Base-by-base conservation (phyloP, 2,888 invertebrate species). In the Dusona sp. region DNA sequence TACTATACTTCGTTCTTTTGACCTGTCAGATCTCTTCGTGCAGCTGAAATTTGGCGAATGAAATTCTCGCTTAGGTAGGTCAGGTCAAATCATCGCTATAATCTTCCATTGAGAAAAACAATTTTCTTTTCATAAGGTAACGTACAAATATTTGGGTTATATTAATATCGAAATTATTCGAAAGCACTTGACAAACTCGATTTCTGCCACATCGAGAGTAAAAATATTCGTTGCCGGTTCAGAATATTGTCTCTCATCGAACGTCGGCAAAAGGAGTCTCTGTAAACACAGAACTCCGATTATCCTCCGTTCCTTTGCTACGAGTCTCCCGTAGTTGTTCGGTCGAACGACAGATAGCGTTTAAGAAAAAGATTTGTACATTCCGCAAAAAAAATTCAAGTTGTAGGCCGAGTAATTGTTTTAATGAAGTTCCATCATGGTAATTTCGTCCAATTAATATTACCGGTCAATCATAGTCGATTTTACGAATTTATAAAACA, bases 1-100 rank as follows among this genome's bases (percentile, higher is more conserved):
- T 91, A 90, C 90, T 90, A 88, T 89, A 88, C 88, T 83, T 89
- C 90, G 88, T 87, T 84, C 84, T 88, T 85, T 86, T 85, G 73
- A 70, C 77, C 88, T 84, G 88, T 89, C 91, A 88, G 51, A 45
- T 67, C 33, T 64, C 54, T n/a, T 73, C 61, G 48, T 36, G 38
- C 38, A 68, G 54, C 57, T 67, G n/a, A 84, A 82, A n/a, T 75
- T 84, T 64, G 33, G 29, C 33, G 36, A 45, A 54, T 68, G 67
- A 80, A 78, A 70, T 81, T 74, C 54, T 68, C 48, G 25, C 29
- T 64, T 16, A 29, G 42, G 64, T 51, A 54, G 74, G 68, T 84
- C 81, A 74, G 78, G 64, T 36, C 42, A 51, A 45, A 68, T 75
- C 16, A 42, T 42, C 16, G 36, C 51, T 19, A 51, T 19, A 19